A percentile compares a stretch with the other conserved stretches of the same genome.
phyloP scores from a whole-genome alignment of 2,797 vertebrate genomes.

The Muraenolepis orangiensis region DNA sequence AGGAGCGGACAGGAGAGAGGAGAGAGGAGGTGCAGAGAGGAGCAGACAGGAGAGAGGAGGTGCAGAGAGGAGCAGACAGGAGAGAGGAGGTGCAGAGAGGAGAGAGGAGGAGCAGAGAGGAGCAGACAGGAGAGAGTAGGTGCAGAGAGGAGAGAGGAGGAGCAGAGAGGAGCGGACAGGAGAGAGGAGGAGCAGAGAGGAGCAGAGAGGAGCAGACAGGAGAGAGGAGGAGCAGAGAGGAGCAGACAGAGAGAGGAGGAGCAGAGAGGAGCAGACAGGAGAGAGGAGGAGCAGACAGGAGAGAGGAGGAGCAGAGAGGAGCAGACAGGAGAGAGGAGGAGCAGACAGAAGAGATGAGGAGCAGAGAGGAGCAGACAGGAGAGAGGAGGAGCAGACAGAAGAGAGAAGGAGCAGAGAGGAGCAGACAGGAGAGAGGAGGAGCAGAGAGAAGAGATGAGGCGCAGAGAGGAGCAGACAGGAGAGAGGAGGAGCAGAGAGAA shows the following conservation, averaged over 20 bases:
- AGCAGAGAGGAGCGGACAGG: constrained; percentile 35
- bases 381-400: background rate
- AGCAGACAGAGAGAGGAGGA: constrained; percentile 39
- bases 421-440: constrained; percentile 2
- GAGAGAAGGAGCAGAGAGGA: constrained; percentile 17
- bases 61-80: constrained; percentile 71
- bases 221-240: constrained; percentile 25
- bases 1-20: background rate
- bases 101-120: background rate
- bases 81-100: too few relatives aligned
- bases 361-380: constrained; percentile 69
- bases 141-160: constrained; percentile 44
- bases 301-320: constrained; percentile 9
- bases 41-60: background rate
- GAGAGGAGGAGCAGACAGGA: constrained; percentile 7
- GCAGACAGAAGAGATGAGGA: constrained; percentile 18
- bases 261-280: too few relatives aligned
- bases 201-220: constrained; percentile 17
- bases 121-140: constrained; percentile 39
- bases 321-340: background rate
- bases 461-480: too few relatives aligned
- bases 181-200: background rate
- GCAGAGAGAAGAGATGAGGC: constrained; percentile 40
- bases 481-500: constrained; percentile 6
- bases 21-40: constrained; percentile 1